Evolutionary conservation across 2,113 vertebrate species (phyloP), one percentile per base, ranked within the genome.

Genomic region (Cricetomys ansorgei): DNA sequence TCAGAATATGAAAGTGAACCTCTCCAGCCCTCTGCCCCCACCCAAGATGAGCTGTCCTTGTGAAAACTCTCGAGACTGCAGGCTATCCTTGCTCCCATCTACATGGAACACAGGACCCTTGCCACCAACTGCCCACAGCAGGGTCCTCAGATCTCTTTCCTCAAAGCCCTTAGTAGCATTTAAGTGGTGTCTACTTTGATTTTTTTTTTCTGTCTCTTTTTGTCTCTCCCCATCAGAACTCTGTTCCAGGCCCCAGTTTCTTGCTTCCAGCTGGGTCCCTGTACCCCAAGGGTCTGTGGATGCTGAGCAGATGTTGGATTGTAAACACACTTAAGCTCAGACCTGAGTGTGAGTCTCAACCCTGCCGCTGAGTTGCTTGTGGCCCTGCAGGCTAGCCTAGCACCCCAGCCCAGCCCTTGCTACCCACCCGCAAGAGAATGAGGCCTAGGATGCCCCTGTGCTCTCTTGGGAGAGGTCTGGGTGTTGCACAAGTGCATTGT

Each of bases 1-100:
- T 19, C 31, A 37, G 59, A 64, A 64, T 64, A 11, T 6, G 11
- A 67, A 67, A 23, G 29, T 48, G 19, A 48, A 17, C 31, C 29
- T 48, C 4, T 6, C 43, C 9, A 48, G 21, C 17, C 83, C 43
- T 64, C 83, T 64, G 59, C 1, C 43, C 34, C 72, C 2, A 43
- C 4, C 31, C 0, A 13, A 25, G 31, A 1, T 3, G 37, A 19
- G 0, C 8, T 3, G 21, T 0, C 12, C 6, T 57, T 4, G 57
- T 25, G 1, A 21, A 55, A 45, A 48, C 83, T 29, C 11, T 5
- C 15, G 31, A 75, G 45, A 15, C n/a, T 21, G 17, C 59, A 50
- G 13, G 1, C 12, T 40, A 25, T 23, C 9, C n/a, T 40, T 57
- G 7, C 15, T 31, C 48, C 57, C 31, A 62, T 37, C 53, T 59